Base-by-base conservation (phyloP, 2,888 invertebrate species). In the Troglohyphantes excavatus region DNA sequence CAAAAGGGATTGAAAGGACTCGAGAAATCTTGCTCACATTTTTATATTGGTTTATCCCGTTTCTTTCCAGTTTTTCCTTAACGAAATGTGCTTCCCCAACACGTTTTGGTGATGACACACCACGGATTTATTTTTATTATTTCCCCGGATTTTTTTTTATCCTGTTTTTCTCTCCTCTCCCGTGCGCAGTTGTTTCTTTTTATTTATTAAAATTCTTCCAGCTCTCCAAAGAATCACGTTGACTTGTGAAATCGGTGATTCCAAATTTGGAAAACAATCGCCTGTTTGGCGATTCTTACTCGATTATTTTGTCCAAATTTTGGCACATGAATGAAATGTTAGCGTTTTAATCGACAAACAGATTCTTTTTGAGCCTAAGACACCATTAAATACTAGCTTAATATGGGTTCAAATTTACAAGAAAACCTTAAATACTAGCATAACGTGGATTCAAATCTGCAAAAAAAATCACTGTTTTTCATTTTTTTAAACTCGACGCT, bases 11-110 rank as follows among this genome's bases (percentile, higher is more conserved):
- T 23, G 46, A 67, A 68, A 27, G n/a, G 21, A 72, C 72, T 82
- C 59, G 61, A 39, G 68, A 82, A 70, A 70, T 61, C 72, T 87
- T 72, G 73, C 72, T 73, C 70, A 65, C 79, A 72, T 87, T 87
- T 81, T 79, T 79, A 33, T 87, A 79, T 87, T 87, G 73, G 87
- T 73, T 87, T 79, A 87, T 87, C 72, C 78, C 39, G 46, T 79
- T 83, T 53, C 53, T 13, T 53, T 65, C 78, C 67, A 65, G 46
- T 67, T 83, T 75, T 78, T 78, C 70, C 63, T 21, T 78, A 86
- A 78, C 78, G 59, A 78, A 86, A 78, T 86, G 68, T 78, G 61
- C 78, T 86, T 70, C 39, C n/a, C 39, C 33, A 67, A 70, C 72
- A 86, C 78, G 78, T 86, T 76, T 78, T 33, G 29, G 53, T 70